Evolutionary conservation across 2,797 vertebrate species (phyloP).

Genomic region (Acanthopagrus latus): DNA sequence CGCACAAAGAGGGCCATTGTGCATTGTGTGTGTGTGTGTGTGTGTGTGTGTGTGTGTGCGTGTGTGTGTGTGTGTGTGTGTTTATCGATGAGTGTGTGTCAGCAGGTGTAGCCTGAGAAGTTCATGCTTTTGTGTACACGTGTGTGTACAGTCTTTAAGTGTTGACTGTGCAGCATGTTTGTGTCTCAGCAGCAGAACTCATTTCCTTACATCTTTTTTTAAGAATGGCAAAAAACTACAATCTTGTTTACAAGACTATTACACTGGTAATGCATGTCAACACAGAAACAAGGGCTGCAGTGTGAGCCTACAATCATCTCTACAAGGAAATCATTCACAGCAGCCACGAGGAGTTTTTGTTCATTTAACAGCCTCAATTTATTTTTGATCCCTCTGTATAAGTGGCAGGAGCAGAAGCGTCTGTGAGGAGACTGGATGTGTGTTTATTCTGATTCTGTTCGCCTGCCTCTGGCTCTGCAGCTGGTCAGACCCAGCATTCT

Average conservation of each 20-base stretch:
- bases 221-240: background rate
- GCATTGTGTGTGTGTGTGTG: no score
- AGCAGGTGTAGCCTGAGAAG: background rate
- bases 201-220: slow-evolving; percentile 3
- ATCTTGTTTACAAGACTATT: slow-evolving; percentile 13
- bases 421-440: slow-evolving; percentile 20
- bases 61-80: slow-evolving; percentile 11
- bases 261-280: background rate
- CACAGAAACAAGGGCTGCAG: background rate
- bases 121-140: background rate
- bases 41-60: background rate
- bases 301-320: slow-evolving; percentile 2
- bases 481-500: slow-evolving; percentile 9
- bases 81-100: background rate
- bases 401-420: slow-evolving; percentile 1
- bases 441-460: slow-evolving; percentile 7
- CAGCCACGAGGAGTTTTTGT: background rate
- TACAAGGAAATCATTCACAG: slow-evolving; percentile 17
- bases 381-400: slow-evolving; percentile 28
- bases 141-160: background rate
- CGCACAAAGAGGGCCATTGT: slow-evolving; percentile 29
- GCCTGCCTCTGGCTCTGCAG: slow-evolving; percentile 3
- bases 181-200: slow-evolving; percentile 4
- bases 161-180: slow-evolving; percentile 1
- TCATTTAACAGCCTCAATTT: slow-evolving; percentile 29